Conservation (phyloP, 2,888 invertebrate genomes). For the Tachina fera region DNA sequence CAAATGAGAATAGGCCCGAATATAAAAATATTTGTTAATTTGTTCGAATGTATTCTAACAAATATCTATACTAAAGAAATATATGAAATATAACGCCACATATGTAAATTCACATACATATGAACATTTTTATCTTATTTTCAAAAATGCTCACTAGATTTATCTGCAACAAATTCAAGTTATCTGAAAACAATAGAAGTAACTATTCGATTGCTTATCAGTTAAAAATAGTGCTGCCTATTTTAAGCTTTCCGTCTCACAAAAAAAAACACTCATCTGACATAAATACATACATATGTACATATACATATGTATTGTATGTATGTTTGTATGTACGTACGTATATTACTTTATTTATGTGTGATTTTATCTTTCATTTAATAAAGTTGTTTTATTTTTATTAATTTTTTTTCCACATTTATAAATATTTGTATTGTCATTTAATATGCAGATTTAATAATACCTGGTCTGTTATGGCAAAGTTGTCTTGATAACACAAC, state of each 20-base stretch:
- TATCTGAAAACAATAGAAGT: neutral
- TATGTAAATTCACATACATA: too few species aligned
- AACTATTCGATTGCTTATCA: neutral
- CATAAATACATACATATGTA: too few species aligned
- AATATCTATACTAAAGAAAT: too few species aligned
- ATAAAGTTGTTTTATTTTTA: neutral
- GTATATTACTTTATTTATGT: neutral
- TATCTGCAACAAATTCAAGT: too few species aligned
- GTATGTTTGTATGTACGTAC: too few species aligned
- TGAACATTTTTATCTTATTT: too few species aligned
- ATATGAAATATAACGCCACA: too few species aligned
- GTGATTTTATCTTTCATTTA: constrained; percentile 21
- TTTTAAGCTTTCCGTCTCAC: neutral
- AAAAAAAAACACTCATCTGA: neutral
- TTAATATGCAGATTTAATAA: constrained; percentile 26
- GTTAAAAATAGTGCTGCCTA: neutral
- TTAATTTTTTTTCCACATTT: constrained; percentile 6
- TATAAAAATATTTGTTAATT: too few species aligned
- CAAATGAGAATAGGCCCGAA: too few species aligned
- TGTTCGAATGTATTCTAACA: too few species aligned
- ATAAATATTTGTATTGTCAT: constrained; percentile 1
- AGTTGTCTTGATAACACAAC: neutral
- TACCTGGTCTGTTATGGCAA: neutral
- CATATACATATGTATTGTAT: too few species aligned
- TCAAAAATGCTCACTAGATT: too few species aligned